Percentiles rank a stretch among this genome's conserved stretches.
Conservation (phyloP, 2,888 invertebrate genomes). For the Drosophila neonasuta region DNA sequence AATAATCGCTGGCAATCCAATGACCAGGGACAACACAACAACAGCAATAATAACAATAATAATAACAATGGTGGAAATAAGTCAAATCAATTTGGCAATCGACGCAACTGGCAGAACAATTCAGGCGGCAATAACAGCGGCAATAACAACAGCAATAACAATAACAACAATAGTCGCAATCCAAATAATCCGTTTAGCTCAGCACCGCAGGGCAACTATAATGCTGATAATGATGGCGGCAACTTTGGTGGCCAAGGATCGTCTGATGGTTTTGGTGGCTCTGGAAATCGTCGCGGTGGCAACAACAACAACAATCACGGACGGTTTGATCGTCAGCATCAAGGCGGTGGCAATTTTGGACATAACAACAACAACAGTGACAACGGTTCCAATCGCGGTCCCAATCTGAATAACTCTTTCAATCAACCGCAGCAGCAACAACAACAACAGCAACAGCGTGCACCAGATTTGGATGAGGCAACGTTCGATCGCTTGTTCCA, state of each 20-base stretch:
- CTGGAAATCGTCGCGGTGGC: constrained; percentile 17
- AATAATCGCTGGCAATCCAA: constrained; percentile 35
- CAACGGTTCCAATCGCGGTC: constrained; percentile 21
- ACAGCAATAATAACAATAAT: constrained; percentile 24
- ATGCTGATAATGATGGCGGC: constrained; percentile 17
- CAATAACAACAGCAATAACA: constrained; percentile 8
- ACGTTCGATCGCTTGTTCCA: constrained; percentile 94
- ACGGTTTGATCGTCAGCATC: constrained; percentile 39
- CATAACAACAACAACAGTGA: constrained; percentile 14
- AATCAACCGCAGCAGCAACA: constrained; percentile 85
- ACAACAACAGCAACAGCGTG: constrained; percentile 87
- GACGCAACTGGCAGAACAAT: constrained; percentile 35
- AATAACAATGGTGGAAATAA: constrained; percentile 18
- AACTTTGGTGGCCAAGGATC: constrained; percentile 26
- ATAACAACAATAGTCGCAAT: constrained; percentile 21
- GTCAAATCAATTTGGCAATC: constrained; percentile 24
- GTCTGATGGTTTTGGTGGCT: constrained; percentile 19
- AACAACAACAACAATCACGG: constrained; percentile 31
- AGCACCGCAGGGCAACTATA: constrained; percentile 8
- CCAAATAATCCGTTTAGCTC: constrained; percentile 31
- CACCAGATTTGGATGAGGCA: constrained; percentile 87
- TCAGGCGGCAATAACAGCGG: constrained; percentile 18
- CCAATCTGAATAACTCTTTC: constrained; percentile 81
- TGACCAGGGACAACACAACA: constrained; percentile 16
- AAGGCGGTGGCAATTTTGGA: constrained; percentile 35